Base-by-base conservation (phyloP, 2,797 vertebrate species). In the Muscicapa comitata region DNA sequence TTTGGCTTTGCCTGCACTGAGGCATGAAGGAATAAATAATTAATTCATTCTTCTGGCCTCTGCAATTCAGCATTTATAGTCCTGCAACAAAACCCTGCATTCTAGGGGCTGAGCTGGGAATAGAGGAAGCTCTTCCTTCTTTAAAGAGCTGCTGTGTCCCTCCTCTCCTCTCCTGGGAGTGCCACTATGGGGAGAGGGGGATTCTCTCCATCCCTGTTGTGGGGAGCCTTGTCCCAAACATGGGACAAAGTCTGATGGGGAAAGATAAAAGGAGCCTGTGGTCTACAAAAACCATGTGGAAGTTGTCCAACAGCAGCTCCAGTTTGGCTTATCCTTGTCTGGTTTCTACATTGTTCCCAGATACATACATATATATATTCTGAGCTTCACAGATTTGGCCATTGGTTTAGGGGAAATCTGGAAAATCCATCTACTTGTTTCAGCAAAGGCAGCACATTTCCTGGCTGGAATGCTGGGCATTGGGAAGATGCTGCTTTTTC, bases 1-100 rank as follows among this genome's bases (percentile, higher is more conserved):
- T 81, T 94, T 93, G 80, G 83, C 88, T 88, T 79, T 94, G 88
- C 47, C 6, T 51, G 63, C 1, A 0, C 91, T 84, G 59, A 92
- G 87, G 78, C 94, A 86, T 89, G 95, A 84, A 68, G 2, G 70
- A 63, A 71, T 81, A 93, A 96, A 93, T 93, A 87, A 95, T 86
- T 88, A 79, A 81, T 89, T 51, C 65, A 81, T 89, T 51, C 65
- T 74, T 83, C 74, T 73, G 73, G 75, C 17, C 80, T 55, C 0
- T 82, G 76, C 63, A 45, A 71, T 79, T 96, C 62, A 14, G 89
- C 75, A 79, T 96, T 96, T 95, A 81, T 83, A 95, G 87, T 76
- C 81, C 81, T 48, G 71, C 59, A 75, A 70, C 31, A 89, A 86
- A 85, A 76, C 33, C 48, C 85, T 93, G 72, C 57, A 24, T 72